phyloP scores from a whole-genome alignment of 2,888 invertebrate species.

The Azorinus chamasolen region DNA sequence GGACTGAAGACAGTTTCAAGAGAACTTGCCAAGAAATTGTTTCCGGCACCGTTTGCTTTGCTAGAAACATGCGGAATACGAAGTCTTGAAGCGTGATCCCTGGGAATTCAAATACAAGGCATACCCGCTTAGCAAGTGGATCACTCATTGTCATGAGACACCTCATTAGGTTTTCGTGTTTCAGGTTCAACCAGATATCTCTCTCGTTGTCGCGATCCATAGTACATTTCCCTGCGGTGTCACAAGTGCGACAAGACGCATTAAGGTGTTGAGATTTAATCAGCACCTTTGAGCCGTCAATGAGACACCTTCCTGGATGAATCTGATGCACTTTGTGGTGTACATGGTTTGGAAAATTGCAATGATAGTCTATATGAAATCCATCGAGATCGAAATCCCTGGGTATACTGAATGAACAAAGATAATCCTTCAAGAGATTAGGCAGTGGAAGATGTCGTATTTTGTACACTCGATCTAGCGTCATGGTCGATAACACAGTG shows the following conservation, averaged over 20 bases:
- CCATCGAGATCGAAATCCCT: slow-evolving; percentile 80
- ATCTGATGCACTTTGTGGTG: slow-evolving; percentile 78
- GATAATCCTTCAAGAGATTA: slow-evolving; percentile 70
- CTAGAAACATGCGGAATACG: slow-evolving; percentile 72
- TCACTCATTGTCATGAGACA: slow-evolving; percentile 75
- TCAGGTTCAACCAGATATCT: slow-evolving; percentile 75
- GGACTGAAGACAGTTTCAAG: slow-evolving; percentile 74
- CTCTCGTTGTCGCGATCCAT: slow-evolving; percentile 66
- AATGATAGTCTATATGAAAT: slow-evolving; percentile 77
- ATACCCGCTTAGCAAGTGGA: slow-evolving; percentile 68
- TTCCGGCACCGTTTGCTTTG: slow-evolving; percentile 72
- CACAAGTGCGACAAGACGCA: slow-evolving; percentile 67
- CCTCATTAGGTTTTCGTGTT: slow-evolving; percentile 78
- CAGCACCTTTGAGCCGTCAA: slow-evolving; percentile 73
- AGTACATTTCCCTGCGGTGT: slow-evolving; percentile 61
- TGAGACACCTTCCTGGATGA: slow-evolving; percentile 72
- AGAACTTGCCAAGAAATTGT: slow-evolving; percentile 76
- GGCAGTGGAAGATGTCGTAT: slow-evolving; percentile 76
- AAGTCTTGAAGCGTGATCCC: slow-evolving; percentile 78
- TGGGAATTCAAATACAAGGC: slow-evolving; percentile 80
- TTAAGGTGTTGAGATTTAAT: slow-evolving; percentile 71
- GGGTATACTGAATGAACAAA: slow-evolving; percentile 78
- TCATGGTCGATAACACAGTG: slow-evolving; percentile 72
- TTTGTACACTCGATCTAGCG: slow-evolving; percentile 72
- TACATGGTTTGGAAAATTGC: slow-evolving; percentile 78